Evolutionary conservation across 2,113 vertebrate genomes (phyloP).

Genomic region (Monarcha castaneiventris): DNA sequence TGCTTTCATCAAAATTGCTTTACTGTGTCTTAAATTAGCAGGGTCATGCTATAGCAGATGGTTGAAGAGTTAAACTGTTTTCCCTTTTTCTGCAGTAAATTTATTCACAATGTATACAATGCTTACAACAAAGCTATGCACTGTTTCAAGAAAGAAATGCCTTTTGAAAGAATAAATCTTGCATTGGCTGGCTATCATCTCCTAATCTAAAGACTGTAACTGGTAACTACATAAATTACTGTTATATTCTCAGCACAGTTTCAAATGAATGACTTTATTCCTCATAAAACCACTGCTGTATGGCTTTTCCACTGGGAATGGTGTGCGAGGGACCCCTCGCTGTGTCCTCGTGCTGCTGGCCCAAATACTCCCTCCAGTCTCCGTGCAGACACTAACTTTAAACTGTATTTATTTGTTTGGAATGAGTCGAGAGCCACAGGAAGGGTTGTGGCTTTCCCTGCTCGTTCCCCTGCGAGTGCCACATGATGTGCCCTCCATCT

Average conservation of each 20-base stretch:
- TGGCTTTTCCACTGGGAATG: background rate
- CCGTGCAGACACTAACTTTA: background rate
- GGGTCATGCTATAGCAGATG: background rate
- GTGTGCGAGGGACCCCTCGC: background rate
- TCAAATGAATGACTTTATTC: background rate
- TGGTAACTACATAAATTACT: background rate
- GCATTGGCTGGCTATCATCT: background rate
- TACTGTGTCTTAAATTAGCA: background rate
- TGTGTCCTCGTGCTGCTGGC: background rate
- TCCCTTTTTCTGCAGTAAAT: background rate
- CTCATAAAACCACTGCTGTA: background rate
- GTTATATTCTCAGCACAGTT: background rate
- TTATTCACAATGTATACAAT: background rate
- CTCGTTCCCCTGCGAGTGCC: background rate
- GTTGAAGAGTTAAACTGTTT: background rate
- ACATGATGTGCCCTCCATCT: conserved; percentile 31
- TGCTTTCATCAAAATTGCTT: background rate
- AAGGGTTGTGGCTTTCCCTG: background rate
- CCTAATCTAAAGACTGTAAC: background rate
- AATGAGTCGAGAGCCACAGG: background rate
- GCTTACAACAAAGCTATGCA: background rate
- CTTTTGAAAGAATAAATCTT: background rate
- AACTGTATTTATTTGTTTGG: background rate
- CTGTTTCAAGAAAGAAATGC: background rate
- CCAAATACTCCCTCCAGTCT: background rate